Conservation (phyloP, 2,113 vertebrate species). For the Brachyistius frenatus region DNA sequence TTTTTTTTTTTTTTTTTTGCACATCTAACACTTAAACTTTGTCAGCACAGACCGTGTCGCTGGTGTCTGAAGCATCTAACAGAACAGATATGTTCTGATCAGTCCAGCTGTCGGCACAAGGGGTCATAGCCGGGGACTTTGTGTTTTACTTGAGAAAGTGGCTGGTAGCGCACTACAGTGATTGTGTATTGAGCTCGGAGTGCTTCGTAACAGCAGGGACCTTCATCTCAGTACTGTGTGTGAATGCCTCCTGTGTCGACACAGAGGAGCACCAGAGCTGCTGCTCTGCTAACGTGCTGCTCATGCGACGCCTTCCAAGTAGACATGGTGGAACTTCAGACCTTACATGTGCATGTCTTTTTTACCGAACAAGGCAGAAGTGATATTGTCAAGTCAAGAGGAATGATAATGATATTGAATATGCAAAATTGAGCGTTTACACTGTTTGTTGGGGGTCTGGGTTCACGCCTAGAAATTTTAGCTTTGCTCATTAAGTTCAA, state of each 20-base stretch:
- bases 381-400: not conserved
- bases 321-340: not conserved
- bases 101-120: no score
- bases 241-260: not conserved
- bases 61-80: no score
- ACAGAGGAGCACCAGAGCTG: not conserved
- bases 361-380: not conserved
- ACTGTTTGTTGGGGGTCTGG: not conserved
- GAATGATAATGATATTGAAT: not conserved
- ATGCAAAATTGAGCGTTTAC: not conserved
- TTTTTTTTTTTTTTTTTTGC: no score
- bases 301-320: not conserved
- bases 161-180: not conserved
- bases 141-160: not conserved
- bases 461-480: not conserved
- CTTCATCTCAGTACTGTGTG: not conserved
- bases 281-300: not conserved
- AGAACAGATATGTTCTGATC: no score
- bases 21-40: no score
- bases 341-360: not conserved
- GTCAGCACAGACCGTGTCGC: no score
- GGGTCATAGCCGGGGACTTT: no score
- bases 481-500: not conserved
- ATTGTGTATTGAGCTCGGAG: not conserved
- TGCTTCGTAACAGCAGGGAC: not conserved